Base-by-base conservation (phyloP, 2,797 vertebrate species). In the Luscinia luscinia region DNA sequence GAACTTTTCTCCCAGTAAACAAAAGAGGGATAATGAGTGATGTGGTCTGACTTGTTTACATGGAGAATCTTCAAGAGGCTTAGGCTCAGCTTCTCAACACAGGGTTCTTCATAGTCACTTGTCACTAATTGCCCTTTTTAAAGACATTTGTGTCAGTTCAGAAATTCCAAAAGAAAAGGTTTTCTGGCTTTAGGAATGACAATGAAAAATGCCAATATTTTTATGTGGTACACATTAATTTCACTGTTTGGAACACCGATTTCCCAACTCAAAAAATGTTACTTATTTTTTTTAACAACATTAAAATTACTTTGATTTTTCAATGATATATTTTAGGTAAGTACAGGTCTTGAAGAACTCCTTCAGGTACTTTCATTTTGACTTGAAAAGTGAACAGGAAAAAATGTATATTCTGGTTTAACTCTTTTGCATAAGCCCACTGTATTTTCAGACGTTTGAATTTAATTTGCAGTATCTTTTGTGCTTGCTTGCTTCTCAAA, bases 61-160 rank as follows among this genome's bases (percentile, higher is more conserved):
- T 95, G 97, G 97, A 95, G 98, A 98, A 98, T 98, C 98, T 98
- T 98, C 98, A 98, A 99, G 98, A 98, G 98, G 98, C 98, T 99
- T 98, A 98, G 93, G 93, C 94, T 96, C 97, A 97, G 97, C 97
- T 97, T 97, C 98, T 98, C 97, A 97, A 97, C 97, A 97, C 98
- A 98, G 96, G 96, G 96, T 97, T 98, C 98, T 98, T 98, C 98
- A 97, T 97, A 98, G 97, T 97, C 97, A 98, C 97, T 98, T 97
- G 97, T 96, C 98, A 97, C 97, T 98, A 98, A 98, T 98, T 98
- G 98, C 97, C 97, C 95, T 97, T 98, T 98, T 98, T 97, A 98
- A 98, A 98, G 97, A 97, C 97, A 97, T 98, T 98, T 98, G 97
- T 97, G 87, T 97, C 97, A 97, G 96, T 96, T 96, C 93, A 96